Evolutionary conservation across 2,113 vertebrate species (phyloP).

Genomic region (Mirounga angustirostris): DNA sequence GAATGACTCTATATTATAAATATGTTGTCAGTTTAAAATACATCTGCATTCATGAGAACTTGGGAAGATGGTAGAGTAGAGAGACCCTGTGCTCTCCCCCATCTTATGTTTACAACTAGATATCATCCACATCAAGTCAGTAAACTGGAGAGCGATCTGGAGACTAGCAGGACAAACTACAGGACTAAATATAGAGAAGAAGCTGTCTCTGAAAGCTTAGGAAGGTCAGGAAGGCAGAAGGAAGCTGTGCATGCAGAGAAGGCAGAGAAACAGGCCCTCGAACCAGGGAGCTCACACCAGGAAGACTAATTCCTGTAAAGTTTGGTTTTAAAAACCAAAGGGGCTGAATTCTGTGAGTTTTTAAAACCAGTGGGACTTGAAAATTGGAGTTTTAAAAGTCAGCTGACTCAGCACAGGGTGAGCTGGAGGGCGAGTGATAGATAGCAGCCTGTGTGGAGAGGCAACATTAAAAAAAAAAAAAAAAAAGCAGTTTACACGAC

Average conservation of each 20-base stretch:
- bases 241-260: neutral
- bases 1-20: neutral
- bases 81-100: neutral
- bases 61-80: neutral
- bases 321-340: neutral
- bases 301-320: neutral
- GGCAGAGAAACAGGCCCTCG: neutral
- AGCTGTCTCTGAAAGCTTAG: neutral
- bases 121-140: neutral
- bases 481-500: neutral
- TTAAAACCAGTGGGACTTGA: neutral
- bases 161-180: neutral
- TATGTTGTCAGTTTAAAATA: conserved; percentile 44
- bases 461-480: neutral
- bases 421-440: neutral
- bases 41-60: neutral
- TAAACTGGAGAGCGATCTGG: neutral
- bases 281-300: neutral
- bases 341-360: neutral
- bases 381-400: neutral
- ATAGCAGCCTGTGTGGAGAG: neutral
- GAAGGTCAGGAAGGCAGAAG: neutral
- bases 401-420: neutral
- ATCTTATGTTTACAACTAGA: neutral
- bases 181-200: neutral